Conservation (phyloP, 2,888 invertebrate species). For the Venustoraphidia nigricollis region DNA sequence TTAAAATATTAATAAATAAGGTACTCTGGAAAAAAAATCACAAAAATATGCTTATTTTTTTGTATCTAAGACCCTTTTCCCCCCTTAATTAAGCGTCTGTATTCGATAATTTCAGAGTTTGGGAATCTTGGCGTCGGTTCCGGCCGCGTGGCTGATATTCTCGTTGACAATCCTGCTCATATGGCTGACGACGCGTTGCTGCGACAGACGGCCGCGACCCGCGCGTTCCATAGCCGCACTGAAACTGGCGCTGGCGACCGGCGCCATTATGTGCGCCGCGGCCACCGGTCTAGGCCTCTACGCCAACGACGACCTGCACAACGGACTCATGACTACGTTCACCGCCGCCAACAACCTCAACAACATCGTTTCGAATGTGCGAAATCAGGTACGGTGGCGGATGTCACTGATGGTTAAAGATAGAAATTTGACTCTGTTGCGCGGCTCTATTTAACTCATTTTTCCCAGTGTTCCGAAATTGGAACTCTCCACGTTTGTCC, state of each 20-base stretch:
- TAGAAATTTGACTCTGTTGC: too few relatives aligned
- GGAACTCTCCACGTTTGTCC: too few relatives aligned
- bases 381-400: conserved; percentile 52
- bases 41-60: too few relatives aligned
- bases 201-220: conserved; percentile 83
- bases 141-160: conserved; percentile 85
- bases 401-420: not conserved
- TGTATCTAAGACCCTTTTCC: too few relatives aligned
- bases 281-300: conserved; percentile 82
- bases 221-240: conserved; percentile 78
- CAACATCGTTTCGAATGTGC: conserved; percentile 59
- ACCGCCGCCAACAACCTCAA: conserved; percentile 71
- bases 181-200: conserved; percentile 88
- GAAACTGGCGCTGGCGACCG: conserved; percentile 63
- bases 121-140: conserved; percentile 83
- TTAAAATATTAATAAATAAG: too few relatives aligned
- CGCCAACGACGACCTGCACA: conserved; percentile 89
- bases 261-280: conserved; percentile 77
- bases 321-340: conserved; percentile 69
- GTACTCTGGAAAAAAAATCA: too few relatives aligned
- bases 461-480: too few relatives aligned
- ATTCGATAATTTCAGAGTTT: conserved; percentile 51
- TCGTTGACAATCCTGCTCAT: conserved; percentile 78
- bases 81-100: not conserved
- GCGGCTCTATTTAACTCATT: too few relatives aligned